phyloP scores from a whole-genome alignment of 2,888 invertebrate species.

The Ophraella communa region DNA sequence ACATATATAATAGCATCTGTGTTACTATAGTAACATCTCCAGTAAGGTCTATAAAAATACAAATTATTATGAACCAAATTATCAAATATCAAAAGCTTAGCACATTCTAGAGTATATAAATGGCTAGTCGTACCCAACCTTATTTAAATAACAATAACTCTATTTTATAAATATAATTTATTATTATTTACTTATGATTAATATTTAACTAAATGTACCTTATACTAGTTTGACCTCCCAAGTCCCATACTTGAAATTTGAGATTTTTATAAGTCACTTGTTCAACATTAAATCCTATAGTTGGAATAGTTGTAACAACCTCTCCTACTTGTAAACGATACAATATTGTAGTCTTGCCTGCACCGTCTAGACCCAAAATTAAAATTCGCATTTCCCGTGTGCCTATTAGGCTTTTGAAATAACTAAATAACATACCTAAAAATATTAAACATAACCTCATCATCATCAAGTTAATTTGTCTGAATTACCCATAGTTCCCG shows the following conservation, averaged over 20 bases:
- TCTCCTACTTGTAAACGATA: conserved; percentile 98
- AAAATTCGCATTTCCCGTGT: conserved; percentile 97
- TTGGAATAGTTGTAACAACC: conserved; percentile 97
- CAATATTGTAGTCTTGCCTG: conserved; percentile 98
- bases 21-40: conserved; percentile 99
- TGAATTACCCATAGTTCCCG: conserved; percentile 9
- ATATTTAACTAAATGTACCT: conserved; percentile 66
- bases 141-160: no score
- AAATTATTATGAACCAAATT: neutral
- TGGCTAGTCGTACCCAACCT: no score
- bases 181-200: neutral
- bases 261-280: conserved; percentile 99
- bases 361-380: conserved; percentile 97
- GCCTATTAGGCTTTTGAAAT: conserved; percentile 94
- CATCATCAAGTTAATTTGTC: neutral
- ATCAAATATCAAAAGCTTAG: no score
- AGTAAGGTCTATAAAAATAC: conserved; percentile 85
- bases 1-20: conserved; percentile 99
- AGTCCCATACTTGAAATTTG: conserved; percentile 99
- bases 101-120: no score
- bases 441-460: conserved; percentile 24
- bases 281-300: conserved; percentile 99
- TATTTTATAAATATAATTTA: neutral
- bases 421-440: conserved; percentile 92
- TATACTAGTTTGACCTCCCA: conserved; percentile 98